phyloP scores from a whole-genome alignment of 1,140 invertebrate species.

The Micrasema longulum region DNA sequence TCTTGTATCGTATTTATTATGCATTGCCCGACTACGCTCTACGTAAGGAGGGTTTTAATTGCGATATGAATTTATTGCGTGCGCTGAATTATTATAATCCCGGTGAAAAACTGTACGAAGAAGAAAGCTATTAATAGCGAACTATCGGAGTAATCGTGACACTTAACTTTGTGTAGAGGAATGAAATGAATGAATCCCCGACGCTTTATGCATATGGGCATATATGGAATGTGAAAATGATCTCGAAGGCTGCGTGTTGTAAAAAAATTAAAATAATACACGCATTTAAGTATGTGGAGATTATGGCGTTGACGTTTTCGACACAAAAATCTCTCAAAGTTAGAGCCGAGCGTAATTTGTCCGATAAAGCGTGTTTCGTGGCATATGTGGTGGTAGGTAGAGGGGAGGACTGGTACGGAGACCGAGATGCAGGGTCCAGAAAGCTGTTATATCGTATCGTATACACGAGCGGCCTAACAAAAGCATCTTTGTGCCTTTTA shows the following conservation, averaged over 20 bases:
- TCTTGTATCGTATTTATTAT: constrained; percentile 27
- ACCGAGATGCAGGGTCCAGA: not conserved
- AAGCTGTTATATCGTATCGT: constrained; percentile 23
- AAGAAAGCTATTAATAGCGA: constrained; percentile 3
- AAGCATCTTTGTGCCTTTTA: constrained; percentile 45
- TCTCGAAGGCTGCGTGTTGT: no score
- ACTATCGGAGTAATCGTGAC: no score
- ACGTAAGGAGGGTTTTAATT: constrained; percentile 41
- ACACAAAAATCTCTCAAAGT: no score
- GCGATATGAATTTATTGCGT: constrained; percentile 41
- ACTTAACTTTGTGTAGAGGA: no score
- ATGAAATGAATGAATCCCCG: no score
- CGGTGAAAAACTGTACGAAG: not conserved
- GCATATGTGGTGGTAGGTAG: not conserved
- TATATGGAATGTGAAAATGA: no score
- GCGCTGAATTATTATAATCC: constrained; percentile 30
- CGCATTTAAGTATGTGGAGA: no score
- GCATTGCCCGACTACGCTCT: constrained; percentile 25
- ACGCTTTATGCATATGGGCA: no score
- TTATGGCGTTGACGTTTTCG: no score
- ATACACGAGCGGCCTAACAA: constrained; percentile 34
- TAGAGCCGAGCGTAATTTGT: constrained; percentile 10
- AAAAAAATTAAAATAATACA: no score
- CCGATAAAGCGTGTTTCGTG: not conserved
- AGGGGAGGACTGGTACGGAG: not conserved